Conservation (phyloP, 2,888 invertebrate genomes). For the Phragmatobia fuliginosa region DNA sequence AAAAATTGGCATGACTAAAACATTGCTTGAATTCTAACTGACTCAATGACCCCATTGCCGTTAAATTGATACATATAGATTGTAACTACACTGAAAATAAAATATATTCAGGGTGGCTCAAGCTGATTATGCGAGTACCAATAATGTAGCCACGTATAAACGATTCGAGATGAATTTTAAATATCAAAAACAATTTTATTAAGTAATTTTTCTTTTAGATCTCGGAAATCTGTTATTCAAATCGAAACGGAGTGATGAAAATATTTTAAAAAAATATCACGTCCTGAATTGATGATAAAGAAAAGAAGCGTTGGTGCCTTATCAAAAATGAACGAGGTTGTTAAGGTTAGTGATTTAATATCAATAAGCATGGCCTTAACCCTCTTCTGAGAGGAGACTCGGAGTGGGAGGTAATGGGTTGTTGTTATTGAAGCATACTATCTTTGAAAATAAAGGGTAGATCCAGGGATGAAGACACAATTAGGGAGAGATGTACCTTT, state of each 20-base stretch:
- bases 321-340: background rate
- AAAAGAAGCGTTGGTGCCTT: background rate
- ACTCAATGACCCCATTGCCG: slow-evolving; percentile 11
- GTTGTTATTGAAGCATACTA: no score
- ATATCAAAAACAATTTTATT: slow-evolving; percentile 20
- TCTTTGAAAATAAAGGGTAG: no score
- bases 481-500: no score
- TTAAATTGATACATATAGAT: slow-evolving; percentile 37
- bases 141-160: slow-evolving; percentile 29
- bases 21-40: background rate
- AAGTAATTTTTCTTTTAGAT: slow-evolving; percentile 10
- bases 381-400: no score
- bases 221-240: background rate
- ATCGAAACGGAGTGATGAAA: background rate
- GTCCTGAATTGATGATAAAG: background rate
- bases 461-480: no score
- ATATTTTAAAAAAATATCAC: background rate
- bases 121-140: slow-evolving; percentile 23
- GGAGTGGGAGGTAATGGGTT: no score
- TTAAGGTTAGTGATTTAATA: background rate
- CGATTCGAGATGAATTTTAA: slow-evolving; percentile 22
- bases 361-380: no score
- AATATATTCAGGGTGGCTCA: slow-evolving; percentile 26
- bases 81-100: slow-evolving; percentile 26
- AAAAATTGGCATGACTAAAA: background rate